phyloP scores from a whole-genome alignment of 2,888 invertebrate genomes.

The Erebia palarica region DNA sequence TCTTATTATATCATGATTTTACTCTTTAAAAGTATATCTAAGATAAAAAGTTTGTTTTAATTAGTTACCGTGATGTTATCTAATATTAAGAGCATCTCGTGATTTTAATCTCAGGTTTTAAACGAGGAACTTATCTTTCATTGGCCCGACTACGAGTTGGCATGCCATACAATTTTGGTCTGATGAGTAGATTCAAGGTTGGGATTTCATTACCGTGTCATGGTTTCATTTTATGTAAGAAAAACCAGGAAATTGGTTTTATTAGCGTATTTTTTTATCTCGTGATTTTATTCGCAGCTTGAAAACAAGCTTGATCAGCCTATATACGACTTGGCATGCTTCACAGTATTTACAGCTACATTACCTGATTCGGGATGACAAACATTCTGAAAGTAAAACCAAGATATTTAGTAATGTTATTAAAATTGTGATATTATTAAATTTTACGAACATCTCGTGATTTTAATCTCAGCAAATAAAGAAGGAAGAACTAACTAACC shows the following conservation, averaged over 20 bases:
- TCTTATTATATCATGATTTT: too few species aligned
- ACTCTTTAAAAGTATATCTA: too few species aligned
- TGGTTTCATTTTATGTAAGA: not conserved
- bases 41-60: too few species aligned
- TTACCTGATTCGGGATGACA: not conserved
- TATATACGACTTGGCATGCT: too few species aligned
- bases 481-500: not conserved
- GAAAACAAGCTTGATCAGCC: not conserved
- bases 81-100: too few species aligned
- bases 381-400: not conserved
- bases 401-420: not conserved
- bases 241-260: not conserved
- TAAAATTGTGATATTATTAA: not conserved
- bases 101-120: too few species aligned
- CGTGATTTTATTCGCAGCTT: not conserved
- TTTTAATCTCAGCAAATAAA: not conserved
- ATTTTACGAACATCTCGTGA: not conserved
- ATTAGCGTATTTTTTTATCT: not conserved
- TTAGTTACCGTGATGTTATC: too few species aligned
- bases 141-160: too few species aligned
- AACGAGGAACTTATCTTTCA: too few species aligned
- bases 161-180: too few species aligned
- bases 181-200: too few species aligned
- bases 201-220: too few species aligned
- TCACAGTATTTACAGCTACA: not conserved